These are phyloP conservation scores for Sitta europaea DNA, from an alignment of 2,113 vertebrate species.

Conservation along the genomic window DNA sequence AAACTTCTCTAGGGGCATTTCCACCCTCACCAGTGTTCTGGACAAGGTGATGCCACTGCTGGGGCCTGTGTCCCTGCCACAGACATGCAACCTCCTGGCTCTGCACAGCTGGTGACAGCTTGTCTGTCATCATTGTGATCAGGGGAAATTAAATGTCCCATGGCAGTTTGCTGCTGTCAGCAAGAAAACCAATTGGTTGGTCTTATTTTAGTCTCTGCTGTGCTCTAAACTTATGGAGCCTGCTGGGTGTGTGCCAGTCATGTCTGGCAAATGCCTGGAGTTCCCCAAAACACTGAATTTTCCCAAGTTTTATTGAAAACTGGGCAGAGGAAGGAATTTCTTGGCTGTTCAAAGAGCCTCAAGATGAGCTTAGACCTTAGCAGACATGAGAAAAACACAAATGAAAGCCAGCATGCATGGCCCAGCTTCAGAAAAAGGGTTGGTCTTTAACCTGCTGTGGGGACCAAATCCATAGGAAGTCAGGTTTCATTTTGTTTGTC, in stretches of 20 bases:
- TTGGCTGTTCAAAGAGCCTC: not conserved
- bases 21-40: rapidly evolving
- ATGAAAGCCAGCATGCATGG: not conserved
- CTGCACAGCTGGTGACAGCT: not conserved
- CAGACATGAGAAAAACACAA: not conserved
- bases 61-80: rapidly evolving
- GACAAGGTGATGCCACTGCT: not conserved
- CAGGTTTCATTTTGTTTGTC: not conserved
- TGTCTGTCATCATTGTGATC: not conserved
- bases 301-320: not conserved
- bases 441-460: not conserved
- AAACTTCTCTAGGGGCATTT: not conserved
- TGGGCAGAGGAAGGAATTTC: not conserved
- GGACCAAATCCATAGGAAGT: not conserved
- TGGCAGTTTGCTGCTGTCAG: not conserved
- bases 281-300: not conserved
- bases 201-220: not conserved
- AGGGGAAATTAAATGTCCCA: not conserved
- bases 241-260: not conserved
- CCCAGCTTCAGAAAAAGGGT: not conserved
- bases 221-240: not conserved
- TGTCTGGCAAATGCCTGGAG: not conserved
- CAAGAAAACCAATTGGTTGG: not conserved
- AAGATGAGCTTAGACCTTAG: not conserved
- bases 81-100: not conserved